phyloP scores from a whole-genome alignment of 2,797 vertebrate genomes.

The Lophius americanus region DNA sequence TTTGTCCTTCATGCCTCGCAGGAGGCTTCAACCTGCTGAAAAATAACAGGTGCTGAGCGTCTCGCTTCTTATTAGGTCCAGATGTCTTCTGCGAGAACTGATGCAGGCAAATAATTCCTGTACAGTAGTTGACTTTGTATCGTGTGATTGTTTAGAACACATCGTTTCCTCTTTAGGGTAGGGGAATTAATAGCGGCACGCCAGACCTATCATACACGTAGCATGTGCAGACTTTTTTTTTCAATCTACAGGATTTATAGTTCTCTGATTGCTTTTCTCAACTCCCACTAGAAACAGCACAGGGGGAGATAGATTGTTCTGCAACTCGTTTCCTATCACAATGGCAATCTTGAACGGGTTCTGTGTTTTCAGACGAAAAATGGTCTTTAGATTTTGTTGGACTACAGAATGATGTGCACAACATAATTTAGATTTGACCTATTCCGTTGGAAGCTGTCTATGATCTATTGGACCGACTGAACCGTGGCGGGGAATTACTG shows the following conservation, averaged over 20 bases:
- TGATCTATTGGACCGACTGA: conserved; percentile 50
- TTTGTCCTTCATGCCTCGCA: conserved; percentile 79
- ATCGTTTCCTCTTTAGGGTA: conserved; percentile 12
- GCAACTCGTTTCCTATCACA: not conserved
- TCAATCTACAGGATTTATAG: conserved; percentile 11
- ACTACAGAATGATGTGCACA: conserved; percentile 3
- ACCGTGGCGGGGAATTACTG: conserved; percentile 28
- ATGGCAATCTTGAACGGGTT: conserved; percentile 6
- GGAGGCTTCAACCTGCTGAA: conserved; percentile 70
- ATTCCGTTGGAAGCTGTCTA: conserved; percentile 26
- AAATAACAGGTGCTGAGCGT: conserved; percentile 72
- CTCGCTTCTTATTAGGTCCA: conserved; percentile 71
- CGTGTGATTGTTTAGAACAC: conserved; percentile 20
- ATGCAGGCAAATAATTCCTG: conserved; percentile 52
- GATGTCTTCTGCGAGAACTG: conserved; percentile 71
- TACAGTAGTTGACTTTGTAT: conserved; percentile 27
- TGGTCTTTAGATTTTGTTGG: conserved; percentile 7
- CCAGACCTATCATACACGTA: conserved; percentile 20
- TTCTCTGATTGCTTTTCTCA: conserved; percentile 2
- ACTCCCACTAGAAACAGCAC: not conserved
- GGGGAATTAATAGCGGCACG: conserved; percentile 5
- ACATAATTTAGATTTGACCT: conserved; percentile 23
- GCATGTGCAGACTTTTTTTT: conserved; percentile 18
- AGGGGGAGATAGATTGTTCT: conserved; percentile 1
- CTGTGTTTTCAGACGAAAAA: not conserved